Evolutionary conservation across 64 coral and sea anemone genomes (phyloP).

Genomic region (Montipora efflorescens): DNA sequence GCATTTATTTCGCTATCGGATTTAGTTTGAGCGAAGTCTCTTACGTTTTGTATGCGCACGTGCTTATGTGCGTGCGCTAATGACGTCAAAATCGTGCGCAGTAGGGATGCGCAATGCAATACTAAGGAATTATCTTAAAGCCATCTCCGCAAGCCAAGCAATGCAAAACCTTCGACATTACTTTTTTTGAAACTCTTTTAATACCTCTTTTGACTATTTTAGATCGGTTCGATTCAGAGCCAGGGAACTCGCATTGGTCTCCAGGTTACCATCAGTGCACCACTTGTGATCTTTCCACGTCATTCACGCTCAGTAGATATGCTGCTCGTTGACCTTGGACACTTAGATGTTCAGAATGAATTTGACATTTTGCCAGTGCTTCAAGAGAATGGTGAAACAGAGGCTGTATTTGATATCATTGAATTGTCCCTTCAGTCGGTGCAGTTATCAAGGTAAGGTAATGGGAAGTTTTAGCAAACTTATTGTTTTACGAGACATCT

Average conservation of each 20-base stretch:
- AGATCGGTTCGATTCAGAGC: constrained; percentile 82
- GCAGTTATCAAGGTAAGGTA: constrained; percentile 82
- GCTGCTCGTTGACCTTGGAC: constrained; percentile 92
- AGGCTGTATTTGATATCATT: constrained; percentile 85
- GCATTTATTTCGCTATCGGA: too few species aligned
- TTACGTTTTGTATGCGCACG: too few species aligned
- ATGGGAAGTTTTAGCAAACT: background rate
- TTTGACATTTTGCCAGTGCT: constrained; percentile 69
- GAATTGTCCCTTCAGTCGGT: constrained; percentile 92
- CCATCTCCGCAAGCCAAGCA: too few species aligned
- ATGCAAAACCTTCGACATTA: too few species aligned
- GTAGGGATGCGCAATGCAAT: too few species aligned
- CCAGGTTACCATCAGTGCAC: constrained; percentile 77
- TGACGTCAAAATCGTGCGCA: too few species aligned
- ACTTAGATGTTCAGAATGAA: constrained; percentile 83
- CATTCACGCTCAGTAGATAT: constrained; percentile 85
- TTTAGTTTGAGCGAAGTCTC: too few species aligned
- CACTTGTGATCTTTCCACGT: constrained; percentile 88
- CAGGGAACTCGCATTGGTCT: constrained; percentile 87
- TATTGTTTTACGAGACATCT: too few species aligned
- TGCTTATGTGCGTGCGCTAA: too few species aligned
- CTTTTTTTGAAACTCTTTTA: background rate
- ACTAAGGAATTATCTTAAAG: too few species aligned
- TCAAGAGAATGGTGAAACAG: constrained; percentile 14
- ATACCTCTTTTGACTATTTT: background rate